Conservation (phyloP, 2,113 vertebrate genomes). For the Mungos mungo region DNA sequence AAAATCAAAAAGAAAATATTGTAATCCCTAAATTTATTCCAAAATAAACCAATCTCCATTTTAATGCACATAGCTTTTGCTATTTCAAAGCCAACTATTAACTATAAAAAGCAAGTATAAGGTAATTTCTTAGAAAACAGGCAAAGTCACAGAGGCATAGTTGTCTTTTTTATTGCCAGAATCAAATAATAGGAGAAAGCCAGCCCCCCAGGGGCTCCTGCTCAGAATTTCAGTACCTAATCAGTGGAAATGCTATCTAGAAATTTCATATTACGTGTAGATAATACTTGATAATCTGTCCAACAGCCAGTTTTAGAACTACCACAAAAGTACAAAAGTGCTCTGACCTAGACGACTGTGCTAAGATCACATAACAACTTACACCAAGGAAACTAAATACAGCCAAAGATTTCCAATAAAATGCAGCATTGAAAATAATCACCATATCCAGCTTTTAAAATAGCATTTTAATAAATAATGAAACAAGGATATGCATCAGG, state of each 20-base stretch:
- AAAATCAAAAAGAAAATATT: slow-evolving; percentile 33
- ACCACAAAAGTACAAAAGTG: slow-evolving; percentile 3
- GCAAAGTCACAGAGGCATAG: background rate
- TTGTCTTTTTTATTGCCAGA: background rate
- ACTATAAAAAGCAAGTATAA: slow-evolving; percentile 17
- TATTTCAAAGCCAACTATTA: slow-evolving; percentile 30
- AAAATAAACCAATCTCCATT: background rate
- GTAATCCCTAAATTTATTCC: background rate
- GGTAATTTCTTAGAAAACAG: slow-evolving; percentile 22
- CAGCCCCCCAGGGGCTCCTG: background rate
- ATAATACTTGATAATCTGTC: background rate
- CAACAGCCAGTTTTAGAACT: background rate
- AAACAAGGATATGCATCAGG: slow-evolving; percentile 17
- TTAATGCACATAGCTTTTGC: background rate
- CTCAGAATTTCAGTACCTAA: background rate
- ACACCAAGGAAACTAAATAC: slow-evolving; percentile 44
- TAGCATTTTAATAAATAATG: slow-evolving; percentile 60
- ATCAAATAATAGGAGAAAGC: background rate
- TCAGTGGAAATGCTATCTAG: background rate
- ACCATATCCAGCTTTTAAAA: slow-evolving; percentile 26
- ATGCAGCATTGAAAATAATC: background rate
- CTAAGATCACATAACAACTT: slow-evolving; percentile 38
- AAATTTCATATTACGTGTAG: background rate
- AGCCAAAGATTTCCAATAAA: slow-evolving; percentile 66
- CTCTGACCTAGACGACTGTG: background rate